Percentiles rank a stretch among this genome's conserved stretches.
Conservation (phyloP, 1,140 invertebrate genomes). For the Scylla paramamosain region DNA sequence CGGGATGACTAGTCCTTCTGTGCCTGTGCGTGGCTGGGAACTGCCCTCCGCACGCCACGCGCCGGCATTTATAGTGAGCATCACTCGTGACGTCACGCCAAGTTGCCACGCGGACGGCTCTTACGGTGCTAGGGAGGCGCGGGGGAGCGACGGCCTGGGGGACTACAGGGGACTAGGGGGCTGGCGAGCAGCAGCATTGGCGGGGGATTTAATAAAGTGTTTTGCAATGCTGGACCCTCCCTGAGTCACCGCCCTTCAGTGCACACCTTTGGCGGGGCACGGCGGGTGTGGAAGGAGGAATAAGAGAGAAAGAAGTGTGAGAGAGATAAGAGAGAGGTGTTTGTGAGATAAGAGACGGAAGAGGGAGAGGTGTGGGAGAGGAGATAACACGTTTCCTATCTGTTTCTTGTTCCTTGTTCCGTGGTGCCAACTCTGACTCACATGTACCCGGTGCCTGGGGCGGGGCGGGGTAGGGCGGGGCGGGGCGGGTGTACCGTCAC, state of each 20-base stretch:
- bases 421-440: neutral
- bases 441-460: neutral
- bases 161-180: neutral
- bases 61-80: neutral
- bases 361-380: no score
- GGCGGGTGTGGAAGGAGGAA: neutral
- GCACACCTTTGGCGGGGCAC: neutral
- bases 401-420: neutral
- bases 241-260: neutral
- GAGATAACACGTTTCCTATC: neutral
- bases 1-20: neutral
- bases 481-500: neutral
- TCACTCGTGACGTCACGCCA: neutral
- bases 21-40: neutral
- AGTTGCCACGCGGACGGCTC: neutral
- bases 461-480: neutral
- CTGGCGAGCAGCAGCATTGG: neutral
- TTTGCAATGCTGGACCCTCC: neutral
- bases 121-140: neutral
- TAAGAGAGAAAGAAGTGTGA: neutral
- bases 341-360: no score
- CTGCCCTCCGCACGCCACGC: neutral
- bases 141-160: neutral
- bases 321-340: neutral
- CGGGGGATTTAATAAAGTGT: neutral